A percentile compares a stretch with the other conserved stretches of the same genome.
These are phyloP conservation scores for Chironomus tepperi DNA, from an alignment of 1,140 invertebrate species.

Conservation along the genomic window DNA sequence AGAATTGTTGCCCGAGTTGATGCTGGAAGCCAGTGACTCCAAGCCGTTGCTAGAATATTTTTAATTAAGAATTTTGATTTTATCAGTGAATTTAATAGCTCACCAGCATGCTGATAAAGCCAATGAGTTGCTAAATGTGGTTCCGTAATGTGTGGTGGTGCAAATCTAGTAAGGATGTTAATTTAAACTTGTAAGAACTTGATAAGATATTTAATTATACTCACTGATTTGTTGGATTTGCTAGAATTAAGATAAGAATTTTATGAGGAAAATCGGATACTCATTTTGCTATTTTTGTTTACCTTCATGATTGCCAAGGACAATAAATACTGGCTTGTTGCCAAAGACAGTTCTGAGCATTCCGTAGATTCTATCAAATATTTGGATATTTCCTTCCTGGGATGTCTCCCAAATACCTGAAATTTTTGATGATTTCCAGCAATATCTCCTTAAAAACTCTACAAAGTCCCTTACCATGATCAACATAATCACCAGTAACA, in stretches of 20 bases:
- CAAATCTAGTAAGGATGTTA: background rate
- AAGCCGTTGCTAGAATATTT: conserved; percentile 44
- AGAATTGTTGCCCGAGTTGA: conserved; percentile 51
- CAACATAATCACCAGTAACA: conserved; percentile 76
- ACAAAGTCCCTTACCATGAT: too few relatives aligned
- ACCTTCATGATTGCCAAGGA: conserved; percentile 79
- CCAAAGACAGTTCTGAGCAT: conserved; percentile 53
- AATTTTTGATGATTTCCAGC: too few relatives aligned
- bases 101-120: conserved; percentile 54
- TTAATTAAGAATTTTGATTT: background rate
- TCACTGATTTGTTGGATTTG: background rate
- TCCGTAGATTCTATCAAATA: conserved; percentile 48
- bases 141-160: background rate
- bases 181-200: background rate
- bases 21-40: conserved; percentile 55
- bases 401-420: conserved; percentile 75
- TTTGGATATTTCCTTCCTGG: conserved; percentile 50
- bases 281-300: too few relatives aligned
- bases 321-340: conserved; percentile 56
- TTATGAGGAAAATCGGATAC: too few relatives aligned
- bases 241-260: background rate
- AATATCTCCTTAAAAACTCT: too few relatives aligned
- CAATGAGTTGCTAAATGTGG: conserved; percentile 38
- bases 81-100: background rate
- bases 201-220: conserved; percentile 2